These are phyloP conservation scores for Electrophaes corylata DNA, from an alignment of 2,888 invertebrate species.

Conservation along the genomic window DNA sequence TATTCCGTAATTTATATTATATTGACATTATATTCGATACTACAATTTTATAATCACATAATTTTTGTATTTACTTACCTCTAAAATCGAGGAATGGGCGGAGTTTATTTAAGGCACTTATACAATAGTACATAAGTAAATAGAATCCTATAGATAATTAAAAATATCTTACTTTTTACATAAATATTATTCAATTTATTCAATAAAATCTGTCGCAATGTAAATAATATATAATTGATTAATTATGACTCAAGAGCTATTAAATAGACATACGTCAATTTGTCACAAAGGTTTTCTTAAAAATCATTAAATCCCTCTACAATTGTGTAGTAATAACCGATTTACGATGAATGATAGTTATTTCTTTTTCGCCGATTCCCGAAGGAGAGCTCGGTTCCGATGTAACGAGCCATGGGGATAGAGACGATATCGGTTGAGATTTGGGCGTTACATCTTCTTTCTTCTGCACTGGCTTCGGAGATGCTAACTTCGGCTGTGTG, in stretches of 20 bases:
- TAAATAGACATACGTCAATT: slow-evolving; percentile 33
- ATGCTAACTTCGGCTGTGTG: slow-evolving; percentile 63
- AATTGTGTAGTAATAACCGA: slow-evolving; percentile 95
- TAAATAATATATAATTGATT: slow-evolving; percentile 6
- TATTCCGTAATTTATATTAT: background rate
- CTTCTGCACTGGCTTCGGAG: slow-evolving; percentile 78
- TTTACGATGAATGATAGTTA: slow-evolving; percentile 90
- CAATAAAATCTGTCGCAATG: slow-evolving; percentile 27
- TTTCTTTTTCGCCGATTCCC: slow-evolving; percentile 85
- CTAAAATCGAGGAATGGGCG: slow-evolving; percentile 15
- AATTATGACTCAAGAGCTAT: slow-evolving; percentile 25
- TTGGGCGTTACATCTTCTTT: slow-evolving; percentile 81
- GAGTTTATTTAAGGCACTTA: slow-evolving; percentile 19
- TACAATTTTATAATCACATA: slow-evolving; percentile 1
- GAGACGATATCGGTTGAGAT: slow-evolving; percentile 86
- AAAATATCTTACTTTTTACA: background rate
- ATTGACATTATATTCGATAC: background rate
- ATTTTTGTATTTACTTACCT: slow-evolving; percentile 7
- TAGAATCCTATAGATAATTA: background rate
- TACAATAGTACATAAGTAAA: background rate
- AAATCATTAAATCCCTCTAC: slow-evolving; percentile 42
- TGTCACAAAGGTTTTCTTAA: slow-evolving; percentile 8
- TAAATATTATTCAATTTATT: slow-evolving; percentile 11
- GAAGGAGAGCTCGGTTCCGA: slow-evolving; percentile 88
- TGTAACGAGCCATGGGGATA: slow-evolving; percentile 93